phyloP scores from a whole-genome alignment of 2,888 invertebrate genomes.

The Sphecodes monilicornis region DNA sequence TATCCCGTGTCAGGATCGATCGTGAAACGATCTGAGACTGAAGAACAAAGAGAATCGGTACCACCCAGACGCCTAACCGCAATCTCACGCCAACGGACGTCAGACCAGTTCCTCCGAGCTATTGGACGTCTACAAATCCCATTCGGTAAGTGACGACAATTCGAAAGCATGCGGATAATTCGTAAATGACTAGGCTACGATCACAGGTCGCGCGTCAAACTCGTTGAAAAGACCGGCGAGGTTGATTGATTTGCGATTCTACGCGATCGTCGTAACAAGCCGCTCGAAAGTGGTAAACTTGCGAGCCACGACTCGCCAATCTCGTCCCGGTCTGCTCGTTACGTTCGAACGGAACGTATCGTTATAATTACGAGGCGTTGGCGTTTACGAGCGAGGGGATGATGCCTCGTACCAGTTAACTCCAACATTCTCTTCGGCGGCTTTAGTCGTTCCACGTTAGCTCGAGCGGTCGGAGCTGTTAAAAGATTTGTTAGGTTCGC shows the following conservation, averaged over 20 bases:
- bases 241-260: conserved; percentile 65
- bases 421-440: conserved; percentile 39
- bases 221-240: conserved; percentile 25
- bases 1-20: neutral
- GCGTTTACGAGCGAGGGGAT: conserved; percentile 79
- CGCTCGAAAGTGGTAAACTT: conserved; percentile 24
- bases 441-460: conserved; percentile 26
- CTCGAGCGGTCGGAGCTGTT: conserved; percentile 42
- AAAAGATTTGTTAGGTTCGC: conserved; percentile 59
- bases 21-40: neutral
- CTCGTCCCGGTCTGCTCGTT: conserved; percentile 62
- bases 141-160: conserved; percentile 39
- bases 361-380: conserved; percentile 83
- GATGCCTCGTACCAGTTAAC: conserved; percentile 59
- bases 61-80: conserved; percentile 16
- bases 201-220: neutral
- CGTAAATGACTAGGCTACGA: no score
- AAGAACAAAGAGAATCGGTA: neutral
- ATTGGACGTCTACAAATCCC: neutral
- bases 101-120: neutral
- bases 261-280: conserved; percentile 58
- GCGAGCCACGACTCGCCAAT: conserved; percentile 46
- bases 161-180: neutral
- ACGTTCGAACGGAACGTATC: conserved; percentile 71
- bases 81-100: neutral